Percentiles rank a stretch among this genome's conserved stretches.
Evolutionary conservation across 2,113 vertebrate species (phyloP).

Genomic region (Gallinago undulata): DNA sequence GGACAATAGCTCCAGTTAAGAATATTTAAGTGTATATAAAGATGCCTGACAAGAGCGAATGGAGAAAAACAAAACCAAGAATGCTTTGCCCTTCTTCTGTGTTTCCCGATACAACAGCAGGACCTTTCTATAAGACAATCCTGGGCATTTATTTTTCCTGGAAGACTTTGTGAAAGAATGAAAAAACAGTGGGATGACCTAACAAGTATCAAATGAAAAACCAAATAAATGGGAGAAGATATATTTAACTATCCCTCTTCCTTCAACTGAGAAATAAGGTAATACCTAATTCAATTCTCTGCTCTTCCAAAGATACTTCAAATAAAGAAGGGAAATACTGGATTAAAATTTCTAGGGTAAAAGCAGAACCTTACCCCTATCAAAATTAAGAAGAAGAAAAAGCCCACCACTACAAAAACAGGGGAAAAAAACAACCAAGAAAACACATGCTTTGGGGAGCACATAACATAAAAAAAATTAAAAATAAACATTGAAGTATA

Average conservation of each 20-base stretch:
- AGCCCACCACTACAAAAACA: not conserved
- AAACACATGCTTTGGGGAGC: not conserved
- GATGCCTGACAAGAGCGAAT: not conserved
- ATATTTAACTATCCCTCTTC: not conserved
- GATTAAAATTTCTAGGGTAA: not conserved
- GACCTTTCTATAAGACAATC: not conserved
- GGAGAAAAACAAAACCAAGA: not conserved
- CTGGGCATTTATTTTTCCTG: not conserved
- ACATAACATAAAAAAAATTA: not conserved
- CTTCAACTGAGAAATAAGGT: not conserved
- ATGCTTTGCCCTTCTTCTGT: not conserved
- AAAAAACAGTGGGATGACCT: not conserved
- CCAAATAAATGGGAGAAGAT: not conserved
- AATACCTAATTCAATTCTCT: not conserved
- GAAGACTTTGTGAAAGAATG: not conserved
- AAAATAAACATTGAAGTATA: not conserved
- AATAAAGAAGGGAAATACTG: not conserved
- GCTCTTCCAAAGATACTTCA: not conserved
- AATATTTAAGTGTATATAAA: not conserved
- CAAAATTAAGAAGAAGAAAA: not conserved
- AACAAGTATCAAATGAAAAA: conserved; percentile 6
- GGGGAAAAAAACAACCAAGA: not conserved
- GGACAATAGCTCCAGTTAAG: not conserved
- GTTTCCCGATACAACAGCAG: not conserved
- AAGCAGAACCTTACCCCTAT: not conserved